A percentile compares a stretch with the other conserved stretches of the same genome.
Evolutionary conservation across 2,888 invertebrate genomes (phyloP).

Genomic region (Himalopsyche anomala): DNA sequence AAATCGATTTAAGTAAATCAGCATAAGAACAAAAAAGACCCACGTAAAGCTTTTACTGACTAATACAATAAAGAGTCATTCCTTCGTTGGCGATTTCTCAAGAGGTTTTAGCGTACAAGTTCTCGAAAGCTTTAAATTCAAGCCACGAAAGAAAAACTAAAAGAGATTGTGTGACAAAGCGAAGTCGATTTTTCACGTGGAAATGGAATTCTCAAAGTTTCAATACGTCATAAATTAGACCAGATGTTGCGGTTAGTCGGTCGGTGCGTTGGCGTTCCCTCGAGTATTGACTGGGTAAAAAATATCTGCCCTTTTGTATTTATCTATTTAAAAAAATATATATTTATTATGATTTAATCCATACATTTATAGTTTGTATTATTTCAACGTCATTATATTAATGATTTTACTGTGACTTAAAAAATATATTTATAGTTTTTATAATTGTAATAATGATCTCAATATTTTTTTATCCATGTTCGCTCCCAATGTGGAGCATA

Average conservation of each 20-base stretch:
- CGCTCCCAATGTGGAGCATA: no score
- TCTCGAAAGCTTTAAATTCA: conserved; percentile 12
- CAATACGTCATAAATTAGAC: conserved; percentile 17
- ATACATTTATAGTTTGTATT: no score
- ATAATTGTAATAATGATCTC: no score
- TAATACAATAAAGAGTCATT: background rate
- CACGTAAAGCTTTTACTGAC: background rate
- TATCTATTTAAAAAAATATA: no score
- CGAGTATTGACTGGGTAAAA: no score
- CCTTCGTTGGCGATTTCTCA: conserved; percentile 1
- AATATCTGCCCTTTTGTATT: no score
- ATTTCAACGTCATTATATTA: no score
- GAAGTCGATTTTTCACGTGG: background rate
- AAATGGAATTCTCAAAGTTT: conserved; percentile 1
- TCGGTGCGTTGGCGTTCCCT: background rate
- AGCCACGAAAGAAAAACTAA: conserved; percentile 22
- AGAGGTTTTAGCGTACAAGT: background rate
- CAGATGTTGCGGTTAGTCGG: conserved; percentile 10
- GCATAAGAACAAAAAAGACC: background rate
- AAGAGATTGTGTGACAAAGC: conserved; percentile 26
- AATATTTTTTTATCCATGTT: no score
- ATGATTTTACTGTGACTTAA: no score
- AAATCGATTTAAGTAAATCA: background rate
- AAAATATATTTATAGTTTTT: no score
- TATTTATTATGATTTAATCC: no score